Evolutionary conservation across 2,797 vertebrate species (phyloP).

Genomic region (Clarias pachynema): DNA sequence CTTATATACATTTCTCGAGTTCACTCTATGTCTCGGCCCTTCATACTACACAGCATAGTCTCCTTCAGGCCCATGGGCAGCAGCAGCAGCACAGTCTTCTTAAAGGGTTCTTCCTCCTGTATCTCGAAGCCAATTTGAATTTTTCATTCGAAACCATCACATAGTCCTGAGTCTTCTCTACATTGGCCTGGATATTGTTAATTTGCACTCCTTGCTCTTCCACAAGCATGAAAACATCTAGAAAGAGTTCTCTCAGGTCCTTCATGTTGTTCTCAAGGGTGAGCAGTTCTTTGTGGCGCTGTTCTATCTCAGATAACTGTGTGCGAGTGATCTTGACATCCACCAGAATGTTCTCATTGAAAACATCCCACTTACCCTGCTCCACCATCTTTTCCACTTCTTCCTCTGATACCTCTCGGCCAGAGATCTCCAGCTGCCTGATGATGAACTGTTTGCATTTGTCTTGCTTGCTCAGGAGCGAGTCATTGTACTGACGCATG

Average conservation of each 20-base stretch:
- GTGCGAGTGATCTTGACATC: constrained; percentile 88
- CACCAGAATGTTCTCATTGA: constrained; percentile 91
- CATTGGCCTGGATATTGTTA: constrained; percentile 87
- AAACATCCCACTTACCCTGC: constrained; percentile 93
- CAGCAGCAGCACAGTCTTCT: constrained; percentile 88
- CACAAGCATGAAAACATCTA: constrained; percentile 87
- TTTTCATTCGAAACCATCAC: constrained; percentile 82
- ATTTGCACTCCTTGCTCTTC: constrained; percentile 88
- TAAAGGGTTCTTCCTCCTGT: constrained; percentile 86
- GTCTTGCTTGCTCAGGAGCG: constrained; percentile 86
- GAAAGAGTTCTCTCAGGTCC: constrained; percentile 88
- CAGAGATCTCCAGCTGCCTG: constrained; percentile 90
- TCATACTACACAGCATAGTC: not conserved
- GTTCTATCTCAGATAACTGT: constrained; percentile 91
- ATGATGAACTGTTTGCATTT: constrained; percentile 90
- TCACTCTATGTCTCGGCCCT: constrained; percentile 58
- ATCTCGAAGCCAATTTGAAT: constrained; percentile 86
- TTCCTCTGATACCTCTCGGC: constrained; percentile 84
- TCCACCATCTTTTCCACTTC: constrained; percentile 89
- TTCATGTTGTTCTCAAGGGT: constrained; percentile 90
- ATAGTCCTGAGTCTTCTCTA: constrained; percentile 86
- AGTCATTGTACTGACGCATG: constrained; percentile 86
- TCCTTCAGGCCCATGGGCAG: constrained; percentile 77
- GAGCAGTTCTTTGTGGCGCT: constrained; percentile 89
- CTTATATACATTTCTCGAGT: constrained; percentile 62